Evolutionary conservation across 2,113 vertebrate genomes (phyloP).

Genomic region (Triplophysa dalaica): DNA sequence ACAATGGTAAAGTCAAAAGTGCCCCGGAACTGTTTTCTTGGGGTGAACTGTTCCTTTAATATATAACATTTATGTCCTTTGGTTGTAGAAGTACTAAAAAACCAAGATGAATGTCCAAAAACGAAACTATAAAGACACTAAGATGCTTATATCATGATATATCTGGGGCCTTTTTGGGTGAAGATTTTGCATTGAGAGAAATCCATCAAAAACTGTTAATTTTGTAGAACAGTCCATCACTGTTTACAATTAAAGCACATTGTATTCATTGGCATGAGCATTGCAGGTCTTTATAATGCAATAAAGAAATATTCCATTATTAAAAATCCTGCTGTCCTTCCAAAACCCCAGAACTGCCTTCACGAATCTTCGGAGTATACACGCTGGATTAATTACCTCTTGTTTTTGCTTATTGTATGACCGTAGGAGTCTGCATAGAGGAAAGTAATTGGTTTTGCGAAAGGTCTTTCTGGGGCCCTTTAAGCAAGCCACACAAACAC

Average conservation of each 20-base stretch:
- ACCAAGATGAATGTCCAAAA: too few species aligned
- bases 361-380: background rate
- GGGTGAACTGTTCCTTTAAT: too few species aligned
- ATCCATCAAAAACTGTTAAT: too few species aligned
- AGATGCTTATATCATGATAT: too few species aligned
- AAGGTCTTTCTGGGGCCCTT: background rate
- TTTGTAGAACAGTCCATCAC: background rate
- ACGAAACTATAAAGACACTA: too few species aligned
- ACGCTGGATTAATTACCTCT: slow-evolving; percentile 47
- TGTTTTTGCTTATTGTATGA: slow-evolving; percentile 4
- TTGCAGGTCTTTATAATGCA: background rate
- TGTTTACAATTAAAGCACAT: background rate
- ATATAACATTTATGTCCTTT: too few species aligned
- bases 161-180: too few species aligned
- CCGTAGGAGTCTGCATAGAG: background rate
- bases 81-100: too few species aligned
- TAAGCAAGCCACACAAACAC: slow-evolving; percentile 27
- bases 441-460: background rate
- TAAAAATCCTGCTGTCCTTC: slow-evolving; percentile 16
- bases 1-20: too few species aligned
- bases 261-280: background rate
- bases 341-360: background rate
- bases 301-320: slow-evolving; percentile 13
- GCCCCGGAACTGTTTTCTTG: too few species aligned
- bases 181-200: too few species aligned